Evolutionary conservation across 1,140 invertebrate genomes (phyloP), one percentile per base, ranked within the genome.

Genomic region (Whitmania pigra): DNA sequence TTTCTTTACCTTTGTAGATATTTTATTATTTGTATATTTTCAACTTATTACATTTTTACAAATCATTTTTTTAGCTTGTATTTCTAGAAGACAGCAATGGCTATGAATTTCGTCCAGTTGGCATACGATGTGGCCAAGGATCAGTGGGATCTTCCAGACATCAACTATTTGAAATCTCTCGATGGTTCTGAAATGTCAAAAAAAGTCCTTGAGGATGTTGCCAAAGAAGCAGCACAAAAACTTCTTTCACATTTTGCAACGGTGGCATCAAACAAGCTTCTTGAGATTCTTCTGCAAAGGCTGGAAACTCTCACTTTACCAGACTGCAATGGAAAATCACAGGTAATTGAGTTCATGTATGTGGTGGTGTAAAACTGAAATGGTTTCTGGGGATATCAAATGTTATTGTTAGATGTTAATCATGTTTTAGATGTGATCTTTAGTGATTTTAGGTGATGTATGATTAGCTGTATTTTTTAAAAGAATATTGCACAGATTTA

Each of bases 281-380:
- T 70, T 13, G 69, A 70, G 13, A 49, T 49, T 17, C 69, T 70
- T n/a, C 69, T 70, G 43, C 69, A 36, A 53, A 40, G 53, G 69
- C 53, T 70, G 11, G 69, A 70, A 53, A 25, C 31, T 27, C 29
- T 70, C 17, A 36, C 31, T 25, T 18, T 70, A 49, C 69, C 69
- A n/a, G 69, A 70, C 53, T 53, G 49, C 53, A 36, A 53, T 25
- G 69, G 69, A 17, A 36, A 70, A 49, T 36, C 69, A 7, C 31
- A 70, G 69, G 31, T 70, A 25, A 18, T 54, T 22, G 17, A 49
- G 15, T 11, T 11, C 13, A 0, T 49, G 5, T 49, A 49, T 3
- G 13, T 49, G 43, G 15, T 3, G 43, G 9, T 49, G 9, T 49
- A 43, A 6, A 13, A 6, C 11, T 49, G 43, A 49, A 11, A 49